Conservation (phyloP, 1,140 invertebrate species). For the Physella acuta region DNA sequence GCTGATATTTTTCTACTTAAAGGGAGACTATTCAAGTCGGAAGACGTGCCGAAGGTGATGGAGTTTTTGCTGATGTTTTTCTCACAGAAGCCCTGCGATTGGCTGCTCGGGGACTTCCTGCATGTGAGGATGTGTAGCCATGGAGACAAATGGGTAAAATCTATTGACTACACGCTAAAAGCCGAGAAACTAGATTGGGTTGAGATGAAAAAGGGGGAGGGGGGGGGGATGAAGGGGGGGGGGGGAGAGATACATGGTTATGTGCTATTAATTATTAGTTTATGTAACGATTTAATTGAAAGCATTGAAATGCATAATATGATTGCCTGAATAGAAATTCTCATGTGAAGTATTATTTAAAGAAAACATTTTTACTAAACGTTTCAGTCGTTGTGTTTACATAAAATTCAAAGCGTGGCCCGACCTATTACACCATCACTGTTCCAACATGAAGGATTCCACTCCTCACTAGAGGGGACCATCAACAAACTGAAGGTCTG, state of each 20-base stretch:
- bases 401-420: constrained; percentile 9
- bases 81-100: constrained; percentile 17
- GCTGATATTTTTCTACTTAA: background rate
- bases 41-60: constrained; percentile 9
- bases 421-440: constrained; percentile 4
- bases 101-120: constrained; percentile 9
- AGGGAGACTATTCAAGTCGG: constrained; percentile 4
- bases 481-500: constrained; percentile 14
- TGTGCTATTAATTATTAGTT: no score
- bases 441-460: constrained; percentile 15
- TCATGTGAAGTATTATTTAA: no score
- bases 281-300: no score
- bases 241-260: no score
- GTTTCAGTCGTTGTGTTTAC: constrained; percentile 6
- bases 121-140: constrained; percentile 15
- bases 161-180: no score
- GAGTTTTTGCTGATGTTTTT: constrained; percentile 18
- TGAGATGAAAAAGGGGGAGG: no score
- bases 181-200: no score
- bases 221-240: no score
- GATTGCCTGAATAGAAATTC: no score
- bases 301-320: no score
- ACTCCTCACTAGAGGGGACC: constrained; percentile 7
- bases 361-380: no score
- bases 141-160: constrained; percentile 22